Percentiles rank a stretch among this genome's conserved stretches.
These are phyloP conservation scores for Rhagophthalmus giganteus DNA, from an alignment of 2,888 invertebrate species.

Conservation along the genomic window DNA sequence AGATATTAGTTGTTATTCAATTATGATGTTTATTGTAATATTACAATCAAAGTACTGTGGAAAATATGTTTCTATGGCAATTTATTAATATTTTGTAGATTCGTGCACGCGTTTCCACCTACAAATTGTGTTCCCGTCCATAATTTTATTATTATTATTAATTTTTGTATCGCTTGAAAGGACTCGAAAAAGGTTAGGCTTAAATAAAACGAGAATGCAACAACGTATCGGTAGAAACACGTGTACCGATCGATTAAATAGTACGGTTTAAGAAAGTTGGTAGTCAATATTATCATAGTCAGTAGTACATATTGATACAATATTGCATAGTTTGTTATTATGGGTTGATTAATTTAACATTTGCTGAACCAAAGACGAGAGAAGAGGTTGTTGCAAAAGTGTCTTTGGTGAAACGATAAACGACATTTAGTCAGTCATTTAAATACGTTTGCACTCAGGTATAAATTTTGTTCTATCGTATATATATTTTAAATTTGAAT, in stretches of 20 bases:
- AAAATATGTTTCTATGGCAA: neutral
- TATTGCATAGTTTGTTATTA: slow-evolving; percentile 15
- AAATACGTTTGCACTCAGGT: slow-evolving; percentile 2
- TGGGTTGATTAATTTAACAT: slow-evolving; percentile 13
- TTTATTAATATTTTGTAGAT: neutral
- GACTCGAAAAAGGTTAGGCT: too few relatives aligned
- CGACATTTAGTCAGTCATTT: slow-evolving; percentile 15
- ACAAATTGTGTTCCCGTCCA: neutral
- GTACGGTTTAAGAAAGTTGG: slow-evolving; percentile 5
- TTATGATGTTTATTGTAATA: slow-evolving; percentile 10
- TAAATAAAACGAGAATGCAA: too few relatives aligned
- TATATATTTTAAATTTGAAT: too few relatives aligned
- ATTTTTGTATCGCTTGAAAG: too few relatives aligned
- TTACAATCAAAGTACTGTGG: slow-evolving; percentile 1
- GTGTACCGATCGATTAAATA: too few relatives aligned
- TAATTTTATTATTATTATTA: too few relatives aligned
- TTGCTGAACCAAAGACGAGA: slow-evolving; percentile 13
- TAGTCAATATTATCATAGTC: slow-evolving; percentile 26
- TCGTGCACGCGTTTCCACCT: too few relatives aligned
- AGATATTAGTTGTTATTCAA: slow-evolving; percentile 7
- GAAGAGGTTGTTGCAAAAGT: too few relatives aligned
- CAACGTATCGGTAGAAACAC: too few relatives aligned
- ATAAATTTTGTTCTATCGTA: too few relatives aligned
- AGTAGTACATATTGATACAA: slow-evolving; percentile 22
- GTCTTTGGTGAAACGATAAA: slow-evolving; percentile 14